A percentile compares a stretch with the other conserved stretches of the same genome.
These are phyloP conservation scores for Troilus luridus DNA, from an alignment of 2,888 invertebrate genomes.

Conservation along the genomic window DNA sequence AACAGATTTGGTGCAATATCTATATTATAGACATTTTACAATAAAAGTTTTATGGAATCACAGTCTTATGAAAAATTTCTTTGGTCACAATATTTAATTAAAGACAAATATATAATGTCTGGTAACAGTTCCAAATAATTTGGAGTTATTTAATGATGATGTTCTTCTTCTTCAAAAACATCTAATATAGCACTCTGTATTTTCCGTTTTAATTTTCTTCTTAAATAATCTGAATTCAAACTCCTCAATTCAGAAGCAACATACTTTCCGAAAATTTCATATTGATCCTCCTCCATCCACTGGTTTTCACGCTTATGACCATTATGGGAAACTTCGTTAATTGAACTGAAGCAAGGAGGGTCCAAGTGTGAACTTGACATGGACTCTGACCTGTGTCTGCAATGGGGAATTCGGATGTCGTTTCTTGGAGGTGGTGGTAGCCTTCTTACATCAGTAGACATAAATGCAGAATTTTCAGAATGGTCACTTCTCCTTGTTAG, in stretches of 20 bases:
- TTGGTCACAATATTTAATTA: constrained; percentile 9
- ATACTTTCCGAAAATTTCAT: constrained; percentile 45
- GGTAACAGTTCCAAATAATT: constrained; percentile 21
- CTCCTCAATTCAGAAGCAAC: constrained; percentile 30
- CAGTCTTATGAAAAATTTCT: constrained; percentile 43
- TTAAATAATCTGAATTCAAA: constrained; percentile 40
- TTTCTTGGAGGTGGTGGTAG: background rate
- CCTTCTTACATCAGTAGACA: constrained; percentile 17
- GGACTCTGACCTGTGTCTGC: constrained; percentile 25
- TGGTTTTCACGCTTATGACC: constrained; percentile 39
- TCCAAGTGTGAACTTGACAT: constrained; percentile 18
- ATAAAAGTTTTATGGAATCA: constrained; percentile 15
- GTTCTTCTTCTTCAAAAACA: constrained; percentile 44
- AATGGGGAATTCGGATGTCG: background rate
- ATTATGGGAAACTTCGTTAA: constrained; percentile 31
- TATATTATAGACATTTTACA: constrained; percentile 27
- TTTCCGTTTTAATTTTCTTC: constrained; percentile 33
- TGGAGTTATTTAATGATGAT: background rate
- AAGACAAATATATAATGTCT: constrained; percentile 28
- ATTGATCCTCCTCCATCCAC: constrained; percentile 29
- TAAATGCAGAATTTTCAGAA: constrained; percentile 31
- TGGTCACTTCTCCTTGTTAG: constrained; percentile 7
- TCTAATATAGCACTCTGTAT: constrained; percentile 38
- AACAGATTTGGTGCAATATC: background rate
- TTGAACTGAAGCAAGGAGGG: background rate